These are phyloP conservation scores for Takifugu ocellatus DNA, from an alignment of 2,797 vertebrate species.

Conservation along the genomic window DNA sequence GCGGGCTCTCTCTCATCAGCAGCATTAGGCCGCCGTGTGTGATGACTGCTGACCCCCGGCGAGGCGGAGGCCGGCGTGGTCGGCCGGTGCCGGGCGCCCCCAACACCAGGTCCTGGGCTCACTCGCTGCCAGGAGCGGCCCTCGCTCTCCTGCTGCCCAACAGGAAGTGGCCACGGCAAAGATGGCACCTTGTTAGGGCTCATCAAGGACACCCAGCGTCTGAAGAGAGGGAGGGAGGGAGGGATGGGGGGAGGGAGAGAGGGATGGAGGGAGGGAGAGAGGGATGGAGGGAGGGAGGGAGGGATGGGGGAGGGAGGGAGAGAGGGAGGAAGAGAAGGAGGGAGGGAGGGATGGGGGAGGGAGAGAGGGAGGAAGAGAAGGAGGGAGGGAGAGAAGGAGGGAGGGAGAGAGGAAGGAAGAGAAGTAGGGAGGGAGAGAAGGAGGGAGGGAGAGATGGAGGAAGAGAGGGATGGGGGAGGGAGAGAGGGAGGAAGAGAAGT, in stretches of 20 bases:
- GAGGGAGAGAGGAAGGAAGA: too few species aligned
- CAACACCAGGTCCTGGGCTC: constrained; percentile 59
- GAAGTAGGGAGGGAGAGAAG: too few species aligned
- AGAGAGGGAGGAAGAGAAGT: too few species aligned
- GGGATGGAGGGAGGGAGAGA: too few species aligned
- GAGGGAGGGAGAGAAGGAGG: too few species aligned
- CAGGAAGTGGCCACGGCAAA: constrained; percentile 49
- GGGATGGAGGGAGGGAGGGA: too few species aligned
- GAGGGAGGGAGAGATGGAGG: too few species aligned
- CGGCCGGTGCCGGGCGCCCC: constrained; percentile 40
- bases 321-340: too few species aligned
- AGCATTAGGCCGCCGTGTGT: constrained; percentile 76
- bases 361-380: too few species aligned
- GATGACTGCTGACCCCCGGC: constrained; percentile 79
- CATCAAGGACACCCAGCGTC: constrained; percentile 58
- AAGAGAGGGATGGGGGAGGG: too few species aligned
- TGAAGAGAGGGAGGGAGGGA: constrained; percentile 27
- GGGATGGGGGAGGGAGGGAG: too few species aligned
- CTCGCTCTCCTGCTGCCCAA: constrained; percentile 67
- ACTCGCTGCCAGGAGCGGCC: constrained; percentile 67
- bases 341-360: too few species aligned
- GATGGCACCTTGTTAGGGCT: constrained; percentile 56
- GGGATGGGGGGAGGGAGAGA: constrained; percentile 6
- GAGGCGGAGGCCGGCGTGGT: constrained; percentile 39
- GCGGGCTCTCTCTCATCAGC: constrained; percentile 79